These are phyloP conservation scores for Chaetodon trifasciatus DNA, from an alignment of 2,797 vertebrate species.

Conservation along the genomic window DNA sequence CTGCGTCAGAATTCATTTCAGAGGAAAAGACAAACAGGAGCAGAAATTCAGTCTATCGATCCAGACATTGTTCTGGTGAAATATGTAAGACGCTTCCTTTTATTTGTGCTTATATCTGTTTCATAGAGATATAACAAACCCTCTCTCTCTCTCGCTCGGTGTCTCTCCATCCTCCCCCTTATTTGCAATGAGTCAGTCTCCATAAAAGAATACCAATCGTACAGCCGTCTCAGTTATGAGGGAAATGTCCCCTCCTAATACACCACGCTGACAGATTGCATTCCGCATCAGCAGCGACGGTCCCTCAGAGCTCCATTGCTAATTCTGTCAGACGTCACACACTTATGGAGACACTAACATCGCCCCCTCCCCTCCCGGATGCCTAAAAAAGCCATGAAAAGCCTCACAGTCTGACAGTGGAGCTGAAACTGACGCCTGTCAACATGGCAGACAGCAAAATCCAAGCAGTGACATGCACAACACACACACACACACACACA, in stretches of 20 bases:
- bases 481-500: conserved; percentile 9
- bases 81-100: conserved; percentile 16
- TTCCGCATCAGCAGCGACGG: conserved; percentile 50
- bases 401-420: conserved; percentile 53
- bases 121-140: conserved; percentile 33
- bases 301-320: conserved; percentile 52
- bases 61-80: conserved; percentile 39
- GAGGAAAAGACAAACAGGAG: conserved; percentile 23
- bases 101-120: conserved; percentile 34
- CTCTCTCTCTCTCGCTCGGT: not conserved
- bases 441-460: conserved; percentile 32
- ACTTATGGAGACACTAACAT: conserved; percentile 24
- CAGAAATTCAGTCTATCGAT: conserved; percentile 43
- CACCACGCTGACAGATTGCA: conserved; percentile 60
- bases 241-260: conserved; percentile 55
- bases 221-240: conserved; percentile 39
- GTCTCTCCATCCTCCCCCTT: conserved; percentile 22
- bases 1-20: conserved; percentile 34
- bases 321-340: conserved; percentile 60
- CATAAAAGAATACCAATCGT: conserved; percentile 29
- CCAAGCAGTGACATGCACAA: not conserved
- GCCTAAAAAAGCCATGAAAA: conserved; percentile 54
- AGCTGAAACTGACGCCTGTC: conserved; percentile 52
- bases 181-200: conserved; percentile 31
- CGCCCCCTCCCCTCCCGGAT: not conserved